Base-by-base conservation (phyloP, 2,797 vertebrate genomes). In the Clarias platycephalus region DNA sequence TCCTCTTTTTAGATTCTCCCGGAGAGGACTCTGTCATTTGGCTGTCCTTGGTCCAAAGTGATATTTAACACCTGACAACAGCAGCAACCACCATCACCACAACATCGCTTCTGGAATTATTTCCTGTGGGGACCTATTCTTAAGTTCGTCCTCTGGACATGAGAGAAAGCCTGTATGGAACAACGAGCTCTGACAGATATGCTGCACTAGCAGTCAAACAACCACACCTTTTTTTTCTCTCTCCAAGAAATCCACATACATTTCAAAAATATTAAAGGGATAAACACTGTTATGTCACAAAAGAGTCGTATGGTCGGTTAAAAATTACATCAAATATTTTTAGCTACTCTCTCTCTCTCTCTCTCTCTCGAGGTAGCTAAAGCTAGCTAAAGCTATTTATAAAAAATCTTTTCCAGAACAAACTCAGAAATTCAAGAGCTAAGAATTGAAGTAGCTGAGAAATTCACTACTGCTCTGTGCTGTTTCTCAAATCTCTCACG, bases 1-100 rank as follows among this genome's bases (percentile, higher is more conserved):
- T 94, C 93, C 93, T 93, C 91, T 94, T 89, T 91, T 92, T 91
- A 93, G 93, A 93, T 94, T 95, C 92, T 93, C 91, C 93, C 92
- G 89, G 88, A 92, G 90, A 93, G 91, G 91, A 94, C 92, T 93
- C 92, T 93, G 93, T 95, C 93, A 95, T 95, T 95, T 94, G 92
- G 91, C 93, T 93, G 92, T 94, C 93, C 92, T 92, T 92, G 90
- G 92, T 93, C 92, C 91, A 94, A 94, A 95, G 93, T 95, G 94
- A 94, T 94, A 93, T 94, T 95, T 94, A 95, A 95, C 94, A 93
- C 92, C 90, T 93, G 94, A 93, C 92, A 94, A 86, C 87, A 88
- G 84, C 86, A 89, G 88, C 87, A 91, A 90, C 93, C 90, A 89
- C 91, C 75, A 82, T 85, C 84, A 88, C 86, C 88, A 88, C 86